Evolutionary conservation across 2,888 invertebrate species (phyloP).

Genomic region (Notodonta ziczac): DNA sequence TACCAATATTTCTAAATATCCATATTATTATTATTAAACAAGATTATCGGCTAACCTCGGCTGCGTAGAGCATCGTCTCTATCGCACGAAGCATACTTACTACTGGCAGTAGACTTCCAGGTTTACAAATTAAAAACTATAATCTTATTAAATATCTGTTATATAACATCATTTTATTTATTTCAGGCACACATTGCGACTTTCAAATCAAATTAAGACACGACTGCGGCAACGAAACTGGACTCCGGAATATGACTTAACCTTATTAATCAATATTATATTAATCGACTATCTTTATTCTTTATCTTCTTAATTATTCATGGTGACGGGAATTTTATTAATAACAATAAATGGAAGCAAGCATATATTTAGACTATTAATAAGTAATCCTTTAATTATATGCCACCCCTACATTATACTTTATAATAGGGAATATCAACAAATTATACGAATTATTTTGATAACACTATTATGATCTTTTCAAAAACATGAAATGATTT

Average conservation of each 20-base stretch:
- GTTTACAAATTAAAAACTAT: too few relatives aligned
- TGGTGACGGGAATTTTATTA: slow-evolving; percentile 20
- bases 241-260: slow-evolving; percentile 9
- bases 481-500: too few relatives aligned
- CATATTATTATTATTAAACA: too few relatives aligned
- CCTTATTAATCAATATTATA: slow-evolving; percentile 5
- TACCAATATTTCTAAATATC: too few relatives aligned
- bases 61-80: too few relatives aligned
- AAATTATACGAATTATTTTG: too few relatives aligned
- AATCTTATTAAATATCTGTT: neutral
- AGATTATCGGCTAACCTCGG: too few relatives aligned
- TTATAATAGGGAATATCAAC: too few relatives aligned
- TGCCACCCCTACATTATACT: too few relatives aligned
- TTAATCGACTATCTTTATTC: neutral
- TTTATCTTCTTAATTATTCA: slow-evolving; percentile 4
- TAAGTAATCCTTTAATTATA: neutral
- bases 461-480: too few relatives aligned
- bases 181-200: neutral
- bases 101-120: too few relatives aligned
- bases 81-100: too few relatives aligned
- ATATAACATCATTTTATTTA: neutral
- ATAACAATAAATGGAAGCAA: slow-evolving; percentile 32
- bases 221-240: slow-evolving; percentile 6
- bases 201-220: neutral
- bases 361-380: slow-evolving; percentile 16